These are phyloP conservation scores for Oreochromis aureus DNA, from an alignment of 2,113 vertebrate genomes.

Conservation along the genomic window DNA sequence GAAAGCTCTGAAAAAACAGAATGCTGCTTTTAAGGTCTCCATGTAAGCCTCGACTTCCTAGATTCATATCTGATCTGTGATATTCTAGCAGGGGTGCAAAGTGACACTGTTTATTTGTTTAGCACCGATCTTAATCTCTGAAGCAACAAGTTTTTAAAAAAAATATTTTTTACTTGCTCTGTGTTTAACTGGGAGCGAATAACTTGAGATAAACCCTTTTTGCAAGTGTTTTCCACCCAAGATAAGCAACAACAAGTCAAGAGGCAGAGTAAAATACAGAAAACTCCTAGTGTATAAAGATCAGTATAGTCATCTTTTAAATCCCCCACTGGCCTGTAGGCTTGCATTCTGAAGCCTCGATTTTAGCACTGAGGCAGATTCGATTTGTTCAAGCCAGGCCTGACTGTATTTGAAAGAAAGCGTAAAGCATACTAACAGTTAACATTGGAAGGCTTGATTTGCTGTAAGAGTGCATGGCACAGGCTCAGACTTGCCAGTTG, in stretches of 20 bases:
- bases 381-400: neutral
- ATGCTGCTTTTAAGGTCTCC: constrained; percentile 32
- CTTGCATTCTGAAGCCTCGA: neutral
- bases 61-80: neutral
- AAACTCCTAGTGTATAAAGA: neutral
- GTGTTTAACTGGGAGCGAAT: neutral
- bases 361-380: neutral
- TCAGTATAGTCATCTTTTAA: neutral
- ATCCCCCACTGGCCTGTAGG: neutral
- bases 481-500: neutral
- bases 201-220: neutral
- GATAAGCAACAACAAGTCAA: neutral
- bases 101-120: neutral
- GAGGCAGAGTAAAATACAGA: neutral
- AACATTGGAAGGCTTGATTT: neutral
- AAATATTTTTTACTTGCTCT: neutral
- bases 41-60: neutral
- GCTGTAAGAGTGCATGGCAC: neutral
- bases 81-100: neutral
- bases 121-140: neutral
- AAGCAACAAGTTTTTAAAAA: neutral
- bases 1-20: neutral
- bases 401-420: neutral
- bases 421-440: neutral
- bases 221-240: neutral